Conservation (phyloP, 1,140 invertebrate species). For the Sinonovacula constricta region DNA sequence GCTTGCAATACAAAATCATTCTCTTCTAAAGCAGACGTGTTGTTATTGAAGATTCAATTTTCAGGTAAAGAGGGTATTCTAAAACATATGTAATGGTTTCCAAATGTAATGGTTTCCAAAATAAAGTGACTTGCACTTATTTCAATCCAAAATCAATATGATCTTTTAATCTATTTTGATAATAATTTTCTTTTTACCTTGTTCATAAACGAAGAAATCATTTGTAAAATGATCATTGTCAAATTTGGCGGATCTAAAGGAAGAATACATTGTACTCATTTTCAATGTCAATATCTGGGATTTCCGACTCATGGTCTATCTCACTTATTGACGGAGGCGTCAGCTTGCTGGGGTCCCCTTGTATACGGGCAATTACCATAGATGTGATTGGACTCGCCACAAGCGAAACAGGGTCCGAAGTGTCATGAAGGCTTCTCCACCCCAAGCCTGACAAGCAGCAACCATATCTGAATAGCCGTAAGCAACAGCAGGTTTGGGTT, state of each 20-base stretch:
- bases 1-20: constrained; percentile 41
- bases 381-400: not conserved
- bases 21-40: constrained; percentile 45
- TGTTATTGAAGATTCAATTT: constrained; percentile 24
- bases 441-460: constrained; percentile 2
- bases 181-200: constrained; percentile 30
- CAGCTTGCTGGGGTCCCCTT: not conserved
- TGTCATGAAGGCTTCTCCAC: not conserved
- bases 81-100: constrained; percentile 30
- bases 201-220: constrained; percentile 25
- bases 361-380: not conserved
- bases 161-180: constrained; percentile 10
- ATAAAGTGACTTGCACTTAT: constrained; percentile 14
- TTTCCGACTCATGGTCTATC: constrained; percentile 4
- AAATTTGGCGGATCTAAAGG: not conserved
- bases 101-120: constrained; percentile 19
- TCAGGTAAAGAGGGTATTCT: constrained; percentile 28
- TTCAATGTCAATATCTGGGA: constrained; percentile 11
- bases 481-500: constrained; percentile 10
- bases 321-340: not conserved
- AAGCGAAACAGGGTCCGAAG: constrained; percentile 1
- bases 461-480: constrained; percentile 1
- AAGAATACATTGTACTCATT: too few relatives aligned
- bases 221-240: constrained; percentile 13
- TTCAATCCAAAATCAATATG: constrained; percentile 24